These are phyloP conservation scores for Salvator merianae DNA, from an alignment of 2,113 vertebrate genomes.

Conservation along the genomic window DNA sequence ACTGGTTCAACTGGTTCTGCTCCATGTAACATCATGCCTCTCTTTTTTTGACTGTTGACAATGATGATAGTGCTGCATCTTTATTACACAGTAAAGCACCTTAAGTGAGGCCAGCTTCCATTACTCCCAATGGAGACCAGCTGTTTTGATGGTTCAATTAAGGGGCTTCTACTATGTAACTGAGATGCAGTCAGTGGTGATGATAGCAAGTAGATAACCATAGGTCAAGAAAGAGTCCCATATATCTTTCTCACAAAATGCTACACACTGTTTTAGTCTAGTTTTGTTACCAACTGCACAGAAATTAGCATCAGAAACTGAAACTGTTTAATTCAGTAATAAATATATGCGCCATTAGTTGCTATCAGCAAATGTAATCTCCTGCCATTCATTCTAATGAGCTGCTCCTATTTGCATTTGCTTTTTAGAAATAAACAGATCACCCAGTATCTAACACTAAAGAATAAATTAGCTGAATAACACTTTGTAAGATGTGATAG, in stretches of 20 bases:
- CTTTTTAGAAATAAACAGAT: constrained; percentile 6
- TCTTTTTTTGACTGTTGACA: not conserved
- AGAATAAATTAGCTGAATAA: not conserved
- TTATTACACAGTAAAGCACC: too few relatives aligned
- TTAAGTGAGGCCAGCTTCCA: too few relatives aligned
- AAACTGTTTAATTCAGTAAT: constrained; percentile 35
- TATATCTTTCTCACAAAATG: too few relatives aligned
- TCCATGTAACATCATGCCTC: not conserved
- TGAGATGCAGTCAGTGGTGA: too few relatives aligned
- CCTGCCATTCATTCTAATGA: not conserved
- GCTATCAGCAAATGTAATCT: constrained; percentile 46
- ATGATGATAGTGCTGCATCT: not conserved
- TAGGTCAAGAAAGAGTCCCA: too few relatives aligned
- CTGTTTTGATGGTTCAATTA: too few relatives aligned
- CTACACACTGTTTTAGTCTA: not conserved
- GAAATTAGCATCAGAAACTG: constrained; percentile 5
- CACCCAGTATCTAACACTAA: constrained; percentile 47
- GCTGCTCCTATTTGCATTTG: not conserved
- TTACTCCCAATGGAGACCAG: too few relatives aligned
- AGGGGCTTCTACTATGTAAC: too few relatives aligned
- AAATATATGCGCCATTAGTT: constrained; percentile 6
- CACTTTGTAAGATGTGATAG: not conserved
- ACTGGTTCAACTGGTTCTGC: not conserved
- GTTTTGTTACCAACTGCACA: not conserved
- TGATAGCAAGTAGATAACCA: too few relatives aligned